phyloP scores from a whole-genome alignment of 1,140 invertebrate species.

The Drosophila truncata region DNA sequence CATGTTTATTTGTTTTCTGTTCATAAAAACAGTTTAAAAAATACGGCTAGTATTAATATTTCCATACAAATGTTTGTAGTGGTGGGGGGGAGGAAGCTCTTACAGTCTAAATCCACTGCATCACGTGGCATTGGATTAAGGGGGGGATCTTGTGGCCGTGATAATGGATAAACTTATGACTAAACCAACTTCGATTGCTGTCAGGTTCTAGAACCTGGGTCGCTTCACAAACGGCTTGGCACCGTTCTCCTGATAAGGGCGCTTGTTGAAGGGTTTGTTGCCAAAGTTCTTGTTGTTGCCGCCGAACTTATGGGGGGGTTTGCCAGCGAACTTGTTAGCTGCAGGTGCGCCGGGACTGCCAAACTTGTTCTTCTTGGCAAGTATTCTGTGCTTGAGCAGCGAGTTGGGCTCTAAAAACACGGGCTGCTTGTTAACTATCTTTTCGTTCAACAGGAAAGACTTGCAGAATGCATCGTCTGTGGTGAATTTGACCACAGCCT shows the following conservation, averaged over 20 bases:
- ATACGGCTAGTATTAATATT: not conserved
- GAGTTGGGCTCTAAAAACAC: constrained; percentile 76
- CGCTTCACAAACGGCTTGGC: constrained; percentile 38
- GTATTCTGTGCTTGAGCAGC: constrained; percentile 30
- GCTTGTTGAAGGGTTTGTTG: constrained; percentile 61
- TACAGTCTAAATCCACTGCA: constrained; percentile 29
- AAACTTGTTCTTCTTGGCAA: not conserved
- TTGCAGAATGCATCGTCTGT: constrained; percentile 68
- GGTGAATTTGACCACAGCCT: constrained; percentile 57
- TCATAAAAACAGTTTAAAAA: constrained; percentile 6
- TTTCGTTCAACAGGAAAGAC: constrained; percentile 68
- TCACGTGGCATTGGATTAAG: constrained; percentile 1
- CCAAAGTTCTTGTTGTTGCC: constrained; percentile 29
- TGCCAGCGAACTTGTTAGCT: not conserved
- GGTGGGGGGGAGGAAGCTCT: not conserved
- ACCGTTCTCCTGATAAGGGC: constrained; percentile 29
- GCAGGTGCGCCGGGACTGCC: not conserved
- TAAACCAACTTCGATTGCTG: constrained; percentile 10
- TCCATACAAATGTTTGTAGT: constrained; percentile 8
- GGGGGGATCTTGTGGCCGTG: constrained; percentile 4
- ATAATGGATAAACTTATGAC: constrained; percentile 38
- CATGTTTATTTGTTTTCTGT: constrained; percentile 7
- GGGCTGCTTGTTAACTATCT: constrained; percentile 21
- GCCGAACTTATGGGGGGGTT: constrained; percentile 11
- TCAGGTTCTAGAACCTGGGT: constrained; percentile 26